Evolutionary conservation across 1,140 invertebrate species (phyloP).

Genomic region (Ridgeia piscesae): DNA sequence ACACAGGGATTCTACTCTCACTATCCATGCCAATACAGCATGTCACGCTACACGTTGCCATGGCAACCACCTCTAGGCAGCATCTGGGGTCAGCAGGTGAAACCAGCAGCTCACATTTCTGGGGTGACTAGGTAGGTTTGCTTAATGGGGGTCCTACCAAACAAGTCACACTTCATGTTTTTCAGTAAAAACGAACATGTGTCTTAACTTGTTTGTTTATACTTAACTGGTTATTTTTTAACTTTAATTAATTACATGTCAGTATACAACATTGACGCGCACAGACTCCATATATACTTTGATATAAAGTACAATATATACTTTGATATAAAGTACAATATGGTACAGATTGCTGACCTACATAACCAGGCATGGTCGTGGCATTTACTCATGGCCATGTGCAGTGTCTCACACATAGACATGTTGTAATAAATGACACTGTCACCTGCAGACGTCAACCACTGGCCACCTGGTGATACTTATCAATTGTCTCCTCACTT

Average conservation of each 20-base stretch:
- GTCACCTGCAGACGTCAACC: background rate
- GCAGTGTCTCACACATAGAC: background rate
- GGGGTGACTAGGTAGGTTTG: background rate
- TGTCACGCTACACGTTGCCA: background rate
- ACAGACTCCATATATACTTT: too few species aligned
- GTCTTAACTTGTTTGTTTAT: too few species aligned
- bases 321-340: background rate
- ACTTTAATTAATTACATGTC: too few species aligned
- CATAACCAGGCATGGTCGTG: background rate
- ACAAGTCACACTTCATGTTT: background rate
- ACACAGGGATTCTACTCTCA: background rate
- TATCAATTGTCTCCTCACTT: background rate
- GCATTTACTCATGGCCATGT: background rate
- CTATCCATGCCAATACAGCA: background rate
- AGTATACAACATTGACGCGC: too few species aligned
- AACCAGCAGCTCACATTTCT: background rate
- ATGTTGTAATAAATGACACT: background rate
- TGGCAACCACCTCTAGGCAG: background rate
- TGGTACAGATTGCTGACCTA: background rate
- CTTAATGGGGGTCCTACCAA: background rate
- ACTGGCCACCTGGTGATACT: background rate
- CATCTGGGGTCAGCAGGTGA: background rate
- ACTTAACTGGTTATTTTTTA: too few species aligned
- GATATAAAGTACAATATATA: too few species aligned
- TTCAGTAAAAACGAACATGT: too few species aligned